phyloP scores from a whole-genome alignment of 2,113 vertebrate genomes.

The Zosterops hypoxanthus region DNA sequence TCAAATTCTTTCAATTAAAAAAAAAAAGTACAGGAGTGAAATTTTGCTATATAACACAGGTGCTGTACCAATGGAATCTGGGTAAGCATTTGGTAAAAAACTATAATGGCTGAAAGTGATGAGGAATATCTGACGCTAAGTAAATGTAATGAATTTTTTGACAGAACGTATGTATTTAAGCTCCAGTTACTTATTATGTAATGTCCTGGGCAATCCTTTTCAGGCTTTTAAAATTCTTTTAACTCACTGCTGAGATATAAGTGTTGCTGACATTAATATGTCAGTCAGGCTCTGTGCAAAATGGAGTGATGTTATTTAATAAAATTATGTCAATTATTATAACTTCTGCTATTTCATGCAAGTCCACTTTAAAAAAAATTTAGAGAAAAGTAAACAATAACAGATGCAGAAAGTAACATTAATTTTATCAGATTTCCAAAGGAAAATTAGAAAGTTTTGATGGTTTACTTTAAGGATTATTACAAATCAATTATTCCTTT shows the following conservation, averaged over 20 bases:
- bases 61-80: not conserved
- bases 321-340: not conserved
- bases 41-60: not conserved
- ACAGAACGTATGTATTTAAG: not conserved
- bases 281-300: not conserved
- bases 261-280: not conserved
- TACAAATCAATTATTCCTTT: constrained; percentile 19
- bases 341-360: not conserved
- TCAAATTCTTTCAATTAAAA: not conserved
- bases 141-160: not conserved
- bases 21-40: not conserved
- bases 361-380: not conserved
- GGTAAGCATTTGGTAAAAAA: not conserved
- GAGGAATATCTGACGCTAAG: not conserved
- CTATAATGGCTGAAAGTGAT: not conserved
- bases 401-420: not conserved
- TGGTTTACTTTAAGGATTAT: constrained; percentile 26
- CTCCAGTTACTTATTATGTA: not conserved
- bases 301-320: not conserved
- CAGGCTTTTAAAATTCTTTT: not conserved
- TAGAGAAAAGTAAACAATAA: not conserved
- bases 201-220: not conserved
- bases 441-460: not conserved
- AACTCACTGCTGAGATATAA: not conserved
- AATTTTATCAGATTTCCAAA: not conserved